phyloP scores from a whole-genome alignment of 2,888 invertebrate genomes.

The Osmoderma eremita region DNA sequence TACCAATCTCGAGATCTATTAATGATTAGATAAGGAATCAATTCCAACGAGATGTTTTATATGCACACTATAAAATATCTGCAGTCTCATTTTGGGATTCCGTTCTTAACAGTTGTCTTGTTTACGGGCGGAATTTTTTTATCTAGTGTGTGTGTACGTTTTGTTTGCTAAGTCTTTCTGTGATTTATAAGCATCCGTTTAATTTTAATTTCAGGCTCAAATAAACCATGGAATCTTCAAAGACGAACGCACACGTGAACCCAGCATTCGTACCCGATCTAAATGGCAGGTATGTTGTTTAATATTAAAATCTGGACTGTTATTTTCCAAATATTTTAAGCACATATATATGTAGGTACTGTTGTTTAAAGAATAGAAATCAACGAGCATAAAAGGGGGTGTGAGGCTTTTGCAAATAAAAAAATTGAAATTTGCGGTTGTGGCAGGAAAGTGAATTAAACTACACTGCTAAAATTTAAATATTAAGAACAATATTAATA shows the following conservation, averaged over 20 bases:
- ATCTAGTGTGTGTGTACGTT: conserved; percentile 10
- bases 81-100: neutral
- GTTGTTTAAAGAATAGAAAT: neutral
- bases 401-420: too few relatives aligned
- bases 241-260: conserved; percentile 31
- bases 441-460: too few relatives aligned
- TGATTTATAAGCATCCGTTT: neutral
- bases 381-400: too few relatives aligned
- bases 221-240: conserved; percentile 13
- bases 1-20: neutral
- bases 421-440: too few relatives aligned
- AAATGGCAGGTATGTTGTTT: conserved; percentile 34
- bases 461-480: too few relatives aligned
- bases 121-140: neutral
- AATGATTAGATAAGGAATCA: conserved; percentile 26
- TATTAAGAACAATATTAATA: too few relatives aligned
- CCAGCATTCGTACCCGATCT: conserved; percentile 37
- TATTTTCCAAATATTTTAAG: conserved; percentile 1
- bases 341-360: neutral
- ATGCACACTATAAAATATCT: neutral
- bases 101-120: neutral
- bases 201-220: conserved; percentile 13
- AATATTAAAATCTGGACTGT: too few relatives aligned
- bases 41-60: neutral
- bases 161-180: neutral